A percentile compares a stretch with the other conserved stretches of the same genome.
Evolutionary conservation across 2,113 vertebrate species (phyloP).

Genomic region (Grantiella picta): DNA sequence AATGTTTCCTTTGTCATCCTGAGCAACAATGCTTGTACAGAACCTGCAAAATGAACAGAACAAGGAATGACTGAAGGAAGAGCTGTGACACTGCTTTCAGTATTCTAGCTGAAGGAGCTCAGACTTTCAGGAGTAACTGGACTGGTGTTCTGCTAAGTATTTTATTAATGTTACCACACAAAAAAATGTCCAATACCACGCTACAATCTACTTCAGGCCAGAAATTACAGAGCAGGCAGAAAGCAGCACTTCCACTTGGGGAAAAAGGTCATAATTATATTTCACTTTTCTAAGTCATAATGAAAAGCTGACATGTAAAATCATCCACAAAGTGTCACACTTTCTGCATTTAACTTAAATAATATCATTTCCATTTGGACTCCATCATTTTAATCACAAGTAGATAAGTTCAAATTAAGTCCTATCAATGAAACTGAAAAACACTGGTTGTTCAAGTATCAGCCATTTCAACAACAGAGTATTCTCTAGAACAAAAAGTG

Average conservation of each 20-base stretch:
- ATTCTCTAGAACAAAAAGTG: not conserved
- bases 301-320: not conserved
- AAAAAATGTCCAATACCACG: not conserved
- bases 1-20: slow-evolving; percentile 82
- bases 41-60: slow-evolving; percentile 71
- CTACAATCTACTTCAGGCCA: not conserved
- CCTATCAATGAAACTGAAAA: not conserved
- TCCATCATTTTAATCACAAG: not conserved
- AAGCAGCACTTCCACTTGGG: not conserved
- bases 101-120: not conserved
- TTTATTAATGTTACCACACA: not conserved
- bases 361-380: not conserved
- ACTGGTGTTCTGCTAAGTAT: not conserved
- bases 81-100: rapidly evolving
- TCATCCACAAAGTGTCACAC: rapidly evolving
- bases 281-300: not conserved
- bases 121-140: rapidly evolving
- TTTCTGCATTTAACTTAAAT: not conserved
- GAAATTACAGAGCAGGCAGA: not conserved
- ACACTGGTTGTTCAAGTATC: rapidly evolving
- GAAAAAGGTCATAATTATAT: not conserved
- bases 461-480: not conserved
- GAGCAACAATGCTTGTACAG: slow-evolving; percentile 90
- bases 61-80: not conserved
- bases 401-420: not conserved